These are phyloP conservation scores for Heliconius charithonia DNA, from an alignment of 2,888 invertebrate species.

Conservation along the genomic window DNA sequence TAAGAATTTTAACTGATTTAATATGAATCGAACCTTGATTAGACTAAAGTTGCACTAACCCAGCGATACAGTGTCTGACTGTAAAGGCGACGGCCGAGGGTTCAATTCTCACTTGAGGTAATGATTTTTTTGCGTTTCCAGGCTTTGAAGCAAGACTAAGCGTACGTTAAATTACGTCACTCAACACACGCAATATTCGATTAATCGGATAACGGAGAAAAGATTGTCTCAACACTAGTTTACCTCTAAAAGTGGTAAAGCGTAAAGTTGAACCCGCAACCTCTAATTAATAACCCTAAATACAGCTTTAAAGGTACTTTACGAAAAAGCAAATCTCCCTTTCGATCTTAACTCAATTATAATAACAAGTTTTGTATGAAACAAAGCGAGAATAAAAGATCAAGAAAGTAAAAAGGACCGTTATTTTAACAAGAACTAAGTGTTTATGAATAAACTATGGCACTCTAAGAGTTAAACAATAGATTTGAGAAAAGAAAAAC, in stretches of 20 bases:
- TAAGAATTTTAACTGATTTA: no score
- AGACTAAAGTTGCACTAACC: no score
- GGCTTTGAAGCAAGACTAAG: background rate
- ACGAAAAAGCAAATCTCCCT: background rate
- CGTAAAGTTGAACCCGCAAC: background rate
- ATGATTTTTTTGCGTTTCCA: background rate
- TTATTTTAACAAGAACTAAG: conserved; percentile 40
- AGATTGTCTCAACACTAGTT: background rate
- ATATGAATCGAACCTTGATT: no score
- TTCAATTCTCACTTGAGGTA: background rate
- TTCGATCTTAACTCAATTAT: background rate
- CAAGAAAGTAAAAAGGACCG: conserved; percentile 31
- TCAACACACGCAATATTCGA: background rate
- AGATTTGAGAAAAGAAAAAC: background rate
- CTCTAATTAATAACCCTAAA: background rate
- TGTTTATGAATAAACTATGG: conserved; percentile 45
- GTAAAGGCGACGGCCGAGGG: no score
- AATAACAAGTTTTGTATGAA: background rate
- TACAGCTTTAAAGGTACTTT: background rate
- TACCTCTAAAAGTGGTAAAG: background rate
- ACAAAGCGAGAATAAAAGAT: conserved; percentile 20
- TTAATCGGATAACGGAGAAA: background rate
- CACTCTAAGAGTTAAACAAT: conserved; percentile 28
- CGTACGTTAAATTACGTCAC: background rate
- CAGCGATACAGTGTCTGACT: no score